These are phyloP conservation scores for Plecturocebus donacophilus DNA, from an alignment of 2,113 vertebrate genomes.

Conservation along the genomic window DNA sequence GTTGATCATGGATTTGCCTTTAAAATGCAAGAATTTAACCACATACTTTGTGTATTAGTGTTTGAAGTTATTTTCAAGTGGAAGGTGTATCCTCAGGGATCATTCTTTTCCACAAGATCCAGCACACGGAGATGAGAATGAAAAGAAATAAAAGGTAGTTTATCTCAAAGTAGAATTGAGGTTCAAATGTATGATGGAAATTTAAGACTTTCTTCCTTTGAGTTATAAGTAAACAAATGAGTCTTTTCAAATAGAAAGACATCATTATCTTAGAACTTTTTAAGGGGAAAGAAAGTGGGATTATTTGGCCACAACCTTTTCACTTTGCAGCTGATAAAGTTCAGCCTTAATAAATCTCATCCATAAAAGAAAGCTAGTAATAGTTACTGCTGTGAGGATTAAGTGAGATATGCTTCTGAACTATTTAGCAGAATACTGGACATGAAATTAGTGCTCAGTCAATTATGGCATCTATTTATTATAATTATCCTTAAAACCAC, in stretches of 20 bases:
- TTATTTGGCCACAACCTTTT: conserved; percentile 37
- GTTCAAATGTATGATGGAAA: conserved; percentile 9
- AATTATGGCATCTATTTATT: neutral
- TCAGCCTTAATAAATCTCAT: conserved; percentile 3
- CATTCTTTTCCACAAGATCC: conserved; percentile 1
- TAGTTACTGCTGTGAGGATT: neutral
- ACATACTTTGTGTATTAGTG: neutral
- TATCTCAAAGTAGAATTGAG: conserved; percentile 14
- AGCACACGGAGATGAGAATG: neutral
- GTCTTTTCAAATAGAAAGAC: conserved; percentile 43
- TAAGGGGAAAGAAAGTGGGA: neutral
- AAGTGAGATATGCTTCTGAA: conserved; percentile 27
- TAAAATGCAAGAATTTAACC: neutral
- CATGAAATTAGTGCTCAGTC: neutral
- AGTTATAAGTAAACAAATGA: conserved; percentile 55
- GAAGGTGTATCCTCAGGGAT: neutral
- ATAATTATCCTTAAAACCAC: neutral
- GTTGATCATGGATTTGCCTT: conserved; percentile 46
- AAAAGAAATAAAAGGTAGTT: neutral
- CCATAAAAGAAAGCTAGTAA: neutral
- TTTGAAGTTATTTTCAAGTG: conserved; percentile 21
- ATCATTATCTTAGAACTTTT: conserved; percentile 40
- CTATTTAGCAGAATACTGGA: neutral
- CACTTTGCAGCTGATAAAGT: conserved; percentile 46
- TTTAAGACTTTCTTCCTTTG: conserved; percentile 58